Conservation (phyloP, 2,888 invertebrate genomes). For the Drosophila mayaguana region DNA sequence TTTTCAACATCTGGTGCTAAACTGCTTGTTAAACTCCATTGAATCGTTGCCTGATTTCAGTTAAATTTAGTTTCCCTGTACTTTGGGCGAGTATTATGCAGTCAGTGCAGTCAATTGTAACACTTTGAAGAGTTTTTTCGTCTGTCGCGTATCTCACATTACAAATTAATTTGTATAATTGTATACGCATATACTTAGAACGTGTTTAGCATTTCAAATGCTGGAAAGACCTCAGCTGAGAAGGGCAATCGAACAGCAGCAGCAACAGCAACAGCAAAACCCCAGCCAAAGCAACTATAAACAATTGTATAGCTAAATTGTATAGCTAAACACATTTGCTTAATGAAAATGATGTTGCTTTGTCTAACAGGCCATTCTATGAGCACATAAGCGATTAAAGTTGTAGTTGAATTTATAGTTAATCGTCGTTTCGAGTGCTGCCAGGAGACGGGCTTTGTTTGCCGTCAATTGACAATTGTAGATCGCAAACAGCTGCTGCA, state of each 20-base stretch:
- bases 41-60: not conserved
- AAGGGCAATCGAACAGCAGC: slow-evolving; percentile 56
- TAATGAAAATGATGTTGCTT: slow-evolving; percentile 36
- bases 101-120: not conserved
- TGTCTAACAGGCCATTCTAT: slow-evolving; percentile 14
- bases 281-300: slow-evolving; percentile 11
- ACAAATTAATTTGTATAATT: slow-evolving; percentile 67
- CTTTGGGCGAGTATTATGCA: not conserved
- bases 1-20: not conserved
- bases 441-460: slow-evolving; percentile 5
- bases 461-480: slow-evolving; percentile 37
- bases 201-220: slow-evolving; percentile 65
- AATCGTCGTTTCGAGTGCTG: slow-evolving; percentile 24
- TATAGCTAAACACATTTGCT: slow-evolving; percentile 22
- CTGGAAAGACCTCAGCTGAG: slow-evolving; percentile 48
- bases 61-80: not conserved
- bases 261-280: slow-evolving; percentile 13
- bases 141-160: slow-evolving; percentile 65
- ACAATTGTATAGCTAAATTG: slow-evolving; percentile 11
- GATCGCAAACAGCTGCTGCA: slow-evolving; percentile 42
- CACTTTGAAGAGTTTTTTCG: not conserved
- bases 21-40: not conserved
- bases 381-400: slow-evolving; percentile 52
- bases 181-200: slow-evolving; percentile 57
- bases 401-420: slow-evolving; percentile 44